phyloP scores from a whole-genome alignment of 2,113 vertebrate genomes.

The Puffinus mauretanicus region DNA sequence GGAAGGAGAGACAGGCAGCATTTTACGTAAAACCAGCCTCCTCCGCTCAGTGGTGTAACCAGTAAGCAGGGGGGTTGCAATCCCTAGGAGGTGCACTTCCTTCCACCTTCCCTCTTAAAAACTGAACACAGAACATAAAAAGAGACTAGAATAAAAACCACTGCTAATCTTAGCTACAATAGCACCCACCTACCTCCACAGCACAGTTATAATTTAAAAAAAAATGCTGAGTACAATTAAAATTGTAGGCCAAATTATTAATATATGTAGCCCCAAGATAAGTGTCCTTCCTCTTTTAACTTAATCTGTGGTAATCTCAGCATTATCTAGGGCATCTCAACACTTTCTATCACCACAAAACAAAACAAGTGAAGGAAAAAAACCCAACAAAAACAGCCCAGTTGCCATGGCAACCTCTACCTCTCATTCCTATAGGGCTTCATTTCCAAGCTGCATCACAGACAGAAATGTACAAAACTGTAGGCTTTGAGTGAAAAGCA shows the following conservation, averaged over 20 bases:
- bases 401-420: neutral
- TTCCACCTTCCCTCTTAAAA: neutral
- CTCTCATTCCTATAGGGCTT: neutral
- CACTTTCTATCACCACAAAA: neutral
- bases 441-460: neutral
- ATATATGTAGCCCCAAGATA: neutral
- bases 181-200: neutral
- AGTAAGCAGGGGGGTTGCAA: neutral
- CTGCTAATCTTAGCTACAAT: neutral
- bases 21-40: neutral
- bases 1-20: neutral
- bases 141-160: neutral
- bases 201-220: neutral
- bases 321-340: neutral
- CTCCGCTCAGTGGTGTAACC: neutral
- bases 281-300: neutral
- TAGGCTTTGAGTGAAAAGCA: neutral
- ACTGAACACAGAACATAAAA: neutral
- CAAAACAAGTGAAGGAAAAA: neutral
- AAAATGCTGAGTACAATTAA: neutral
- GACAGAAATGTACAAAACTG: neutral
- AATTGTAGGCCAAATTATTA: neutral
- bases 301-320: neutral
- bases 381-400: rapidly evolving
- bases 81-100: neutral